Conservation (phyloP, 2,113 vertebrate genomes). For the Sorex fumeus region DNA sequence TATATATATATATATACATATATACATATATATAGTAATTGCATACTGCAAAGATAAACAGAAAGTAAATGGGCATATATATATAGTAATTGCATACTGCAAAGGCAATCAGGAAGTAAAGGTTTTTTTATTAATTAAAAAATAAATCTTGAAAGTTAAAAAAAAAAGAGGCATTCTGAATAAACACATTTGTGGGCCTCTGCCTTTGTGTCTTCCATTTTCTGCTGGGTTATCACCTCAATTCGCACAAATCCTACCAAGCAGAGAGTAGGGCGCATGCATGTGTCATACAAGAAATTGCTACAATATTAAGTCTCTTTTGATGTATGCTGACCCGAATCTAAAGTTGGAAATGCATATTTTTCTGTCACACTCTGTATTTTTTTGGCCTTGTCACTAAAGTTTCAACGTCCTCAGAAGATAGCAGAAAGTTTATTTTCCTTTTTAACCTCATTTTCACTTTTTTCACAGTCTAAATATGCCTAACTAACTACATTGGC, state of each 20-base stretch:
- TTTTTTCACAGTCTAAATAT: conserved; percentile 66
- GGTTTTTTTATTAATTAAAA: not conserved
- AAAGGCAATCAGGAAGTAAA: not conserved
- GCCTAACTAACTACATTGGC: conserved; percentile 79
- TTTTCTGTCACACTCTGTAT: conserved; percentile 26
- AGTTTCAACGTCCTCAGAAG: conserved; percentile 59
- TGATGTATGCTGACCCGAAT: conserved; percentile 37
- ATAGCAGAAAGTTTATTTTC: conserved; percentile 1
- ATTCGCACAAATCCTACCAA: conserved; percentile 29
- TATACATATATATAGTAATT: not conserved
- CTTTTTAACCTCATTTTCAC: conserved; percentile 68
- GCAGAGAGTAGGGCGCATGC: not conserved
- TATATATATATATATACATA: no score
- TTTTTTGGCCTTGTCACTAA: conserved; percentile 33
- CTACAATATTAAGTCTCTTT: conserved; percentile 53
- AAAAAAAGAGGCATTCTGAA: not conserved
- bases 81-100: not conserved
- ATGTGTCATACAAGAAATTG: conserved; percentile 27
- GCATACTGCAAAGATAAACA: not conserved
- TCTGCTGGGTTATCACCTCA: conserved; percentile 44
- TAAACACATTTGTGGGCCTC: not conserved
- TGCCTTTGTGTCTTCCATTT: conserved; percentile 32
- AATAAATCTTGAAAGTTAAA: not conserved
- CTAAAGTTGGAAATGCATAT: conserved; percentile 62
- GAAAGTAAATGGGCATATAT: not conserved